These are phyloP conservation scores for Trachelus stipa DNA, from an alignment of 2,888 invertebrate genomes.

Conservation along the genomic window DNA sequence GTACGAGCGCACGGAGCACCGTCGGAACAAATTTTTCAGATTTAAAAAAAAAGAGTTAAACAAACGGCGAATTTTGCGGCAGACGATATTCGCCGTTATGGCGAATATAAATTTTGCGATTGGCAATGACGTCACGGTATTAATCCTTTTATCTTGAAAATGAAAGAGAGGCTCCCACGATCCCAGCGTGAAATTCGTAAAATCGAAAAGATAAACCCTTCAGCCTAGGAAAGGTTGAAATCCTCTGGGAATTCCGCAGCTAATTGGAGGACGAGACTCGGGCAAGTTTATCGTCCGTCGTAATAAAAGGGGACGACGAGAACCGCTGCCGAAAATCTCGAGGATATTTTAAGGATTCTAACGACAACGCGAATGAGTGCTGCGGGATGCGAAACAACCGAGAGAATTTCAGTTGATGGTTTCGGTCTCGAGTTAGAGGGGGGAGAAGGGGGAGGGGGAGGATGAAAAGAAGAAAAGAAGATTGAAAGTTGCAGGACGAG, in stretches of 20 bases:
- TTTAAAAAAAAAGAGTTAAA: too few relatives aligned
- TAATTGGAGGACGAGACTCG: not conserved
- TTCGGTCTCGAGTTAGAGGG: not conserved
- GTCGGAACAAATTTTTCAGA: too few relatives aligned
- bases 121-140: not conserved
- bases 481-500: not conserved
- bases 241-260: not conserved
- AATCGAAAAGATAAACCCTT: not conserved
- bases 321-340: not conserved
- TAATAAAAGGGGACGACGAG: not conserved
- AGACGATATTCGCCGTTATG: too few relatives aligned
- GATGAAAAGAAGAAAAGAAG: not conserved
- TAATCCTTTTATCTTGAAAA: not conserved
- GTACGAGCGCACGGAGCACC: too few relatives aligned
- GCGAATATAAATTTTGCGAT: too few relatives aligned
- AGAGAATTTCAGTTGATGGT: not conserved
- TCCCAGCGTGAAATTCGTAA: not conserved
- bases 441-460: fast-evolving
- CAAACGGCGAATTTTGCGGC: not conserved
- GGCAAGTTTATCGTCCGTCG: not conserved
- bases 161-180: not conserved
- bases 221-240: not conserved
- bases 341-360: not conserved
- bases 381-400: not conserved
- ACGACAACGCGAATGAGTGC: not conserved